These are phyloP conservation scores for Cepaea hortensis DNA, from an alignment of 2,888 invertebrate genomes.

Conservation along the genomic window DNA sequence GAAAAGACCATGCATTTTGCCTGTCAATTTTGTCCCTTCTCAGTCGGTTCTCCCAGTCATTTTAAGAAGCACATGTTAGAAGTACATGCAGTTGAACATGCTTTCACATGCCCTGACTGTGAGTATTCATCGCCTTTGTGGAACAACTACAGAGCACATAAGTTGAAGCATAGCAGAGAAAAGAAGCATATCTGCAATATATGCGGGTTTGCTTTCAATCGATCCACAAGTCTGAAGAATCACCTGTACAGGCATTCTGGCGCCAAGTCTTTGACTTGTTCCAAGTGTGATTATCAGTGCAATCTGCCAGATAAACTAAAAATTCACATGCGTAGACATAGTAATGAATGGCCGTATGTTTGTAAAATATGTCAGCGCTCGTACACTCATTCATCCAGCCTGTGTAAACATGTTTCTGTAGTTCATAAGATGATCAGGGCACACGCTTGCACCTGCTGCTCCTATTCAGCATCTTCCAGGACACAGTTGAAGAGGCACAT, in stretches of 20 bases:
- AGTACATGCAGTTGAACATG: conserved; percentile 12
- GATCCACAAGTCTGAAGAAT: conserved; percentile 19
- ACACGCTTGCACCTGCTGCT: not conserved
- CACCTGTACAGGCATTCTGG: conserved; percentile 12
- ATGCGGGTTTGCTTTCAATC: conserved; percentile 9
- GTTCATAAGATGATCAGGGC: not conserved
- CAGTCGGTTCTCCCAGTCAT: not conserved
- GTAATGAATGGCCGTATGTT: not conserved
- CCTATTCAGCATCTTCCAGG: not conserved
- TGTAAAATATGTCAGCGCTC: conserved; percentile 18
- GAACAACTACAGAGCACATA: conserved; percentile 32
- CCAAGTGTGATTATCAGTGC: conserved; percentile 1
- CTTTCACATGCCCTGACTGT: conserved; percentile 21
- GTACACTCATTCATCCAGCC: conserved; percentile 22
- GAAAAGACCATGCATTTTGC: conserved; percentile 18
- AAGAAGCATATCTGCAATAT: conserved; percentile 1
- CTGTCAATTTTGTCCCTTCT: conserved; percentile 1
- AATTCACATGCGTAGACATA: conserved; percentile 11
- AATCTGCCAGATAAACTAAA: conserved; percentile 8
- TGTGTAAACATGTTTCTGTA: conserved; percentile 26
- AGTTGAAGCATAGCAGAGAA: not conserved
- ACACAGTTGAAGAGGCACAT: conserved; percentile 11
- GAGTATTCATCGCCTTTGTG: conserved; percentile 11
- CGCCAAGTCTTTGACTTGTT: not conserved
- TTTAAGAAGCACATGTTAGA: conserved; percentile 25